Base-by-base conservation (phyloP, 1,140 invertebrate species). In the Ctenoplectra terminalis region DNA sequence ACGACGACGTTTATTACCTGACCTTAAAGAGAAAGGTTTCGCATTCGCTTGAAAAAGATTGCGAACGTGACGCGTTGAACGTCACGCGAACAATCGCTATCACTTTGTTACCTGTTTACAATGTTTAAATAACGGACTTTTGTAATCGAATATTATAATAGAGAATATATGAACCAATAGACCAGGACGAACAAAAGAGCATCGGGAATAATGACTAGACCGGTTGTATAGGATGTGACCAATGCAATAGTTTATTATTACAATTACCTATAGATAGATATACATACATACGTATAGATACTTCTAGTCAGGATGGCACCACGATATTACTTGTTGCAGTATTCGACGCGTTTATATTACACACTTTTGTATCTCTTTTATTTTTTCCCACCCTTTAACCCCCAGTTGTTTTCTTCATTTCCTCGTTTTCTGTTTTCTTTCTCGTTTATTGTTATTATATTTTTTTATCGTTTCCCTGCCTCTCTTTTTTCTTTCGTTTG, bases 81-180 rank as follows among this genome's bases (percentile, higher is more conserved):
- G 85, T 87, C 90, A 81, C 77, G 76, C 37, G 72, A 9, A 89
- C 90, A 90, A 92, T 91, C 88, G 89, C 89, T 92, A 93, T 90
- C 91, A 93, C 90, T 93, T 93, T 93, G 92, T 93, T 93, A 93
- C 90, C 90, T 92, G 90, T 93, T 93, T 91, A 93, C 90, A 91
- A 90, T 92, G 92, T 92, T 92, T 93, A 93, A 92, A 84, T 74
- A 31, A 78, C 88, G 91, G 91, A 92, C 87, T 92, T 92, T 92
- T 92, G 91, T 91, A 82, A 90, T 89, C 79, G 83, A 54, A 71
- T 89, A 87, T 84, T 54, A 84, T 66, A 61, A 48, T 61, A 48
- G 26, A 72, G 77, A 90, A 67, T 82, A 89, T 86, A 89, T 37
- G 31, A 70, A 74, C 79, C 84, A 80, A 87, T 87, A 78, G 87